A percentile compares a stretch with the other conserved stretches of the same genome.
Conservation (phyloP, 53 echinoderm and acorn worm genomes). For the Holothuria leucospilota region DNA sequence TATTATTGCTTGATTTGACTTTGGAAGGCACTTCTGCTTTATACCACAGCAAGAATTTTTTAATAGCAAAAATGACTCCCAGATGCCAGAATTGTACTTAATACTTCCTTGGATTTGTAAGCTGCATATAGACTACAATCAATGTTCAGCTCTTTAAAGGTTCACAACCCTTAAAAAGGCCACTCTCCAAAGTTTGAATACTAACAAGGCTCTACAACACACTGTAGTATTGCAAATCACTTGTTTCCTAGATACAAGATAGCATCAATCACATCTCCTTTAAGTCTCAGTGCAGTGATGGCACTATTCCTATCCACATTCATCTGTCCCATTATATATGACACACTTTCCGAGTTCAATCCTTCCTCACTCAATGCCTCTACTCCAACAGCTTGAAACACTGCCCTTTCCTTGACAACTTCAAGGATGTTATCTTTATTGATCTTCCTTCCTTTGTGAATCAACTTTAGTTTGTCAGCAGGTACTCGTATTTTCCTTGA, state of each 20-base stretch:
- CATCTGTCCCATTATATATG: slow-evolving; percentile 60
- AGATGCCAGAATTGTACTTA: too few species aligned
- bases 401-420: slow-evolving; percentile 62
- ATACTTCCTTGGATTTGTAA: too few species aligned
- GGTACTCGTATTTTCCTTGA: slow-evolving; percentile 59
- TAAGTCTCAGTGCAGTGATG: slow-evolving; percentile 66
- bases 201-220: too few species aligned
- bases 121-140: too few species aligned
- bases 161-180: too few species aligned
- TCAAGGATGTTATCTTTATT: slow-evolving; percentile 53
- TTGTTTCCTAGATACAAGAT: slow-evolving; percentile 85
- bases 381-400: slow-evolving; percentile 93
- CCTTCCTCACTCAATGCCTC: slow-evolving; percentile 78
- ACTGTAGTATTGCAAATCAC: background rate
- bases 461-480: slow-evolving; percentile 65
- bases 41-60: too few species aligned
- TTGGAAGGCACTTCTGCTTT: too few species aligned
- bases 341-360: slow-evolving; percentile 59
- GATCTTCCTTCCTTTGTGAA: slow-evolving; percentile 81
- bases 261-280: slow-evolving; percentile 84
- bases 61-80: too few species aligned
- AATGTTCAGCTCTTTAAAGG: too few species aligned
- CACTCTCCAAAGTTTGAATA: too few species aligned
- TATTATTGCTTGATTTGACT: too few species aligned
- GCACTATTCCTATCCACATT: slow-evolving; percentile 83